Conservation (phyloP, 2,888 invertebrate species). For the Cryptosula pallasiana region DNA sequence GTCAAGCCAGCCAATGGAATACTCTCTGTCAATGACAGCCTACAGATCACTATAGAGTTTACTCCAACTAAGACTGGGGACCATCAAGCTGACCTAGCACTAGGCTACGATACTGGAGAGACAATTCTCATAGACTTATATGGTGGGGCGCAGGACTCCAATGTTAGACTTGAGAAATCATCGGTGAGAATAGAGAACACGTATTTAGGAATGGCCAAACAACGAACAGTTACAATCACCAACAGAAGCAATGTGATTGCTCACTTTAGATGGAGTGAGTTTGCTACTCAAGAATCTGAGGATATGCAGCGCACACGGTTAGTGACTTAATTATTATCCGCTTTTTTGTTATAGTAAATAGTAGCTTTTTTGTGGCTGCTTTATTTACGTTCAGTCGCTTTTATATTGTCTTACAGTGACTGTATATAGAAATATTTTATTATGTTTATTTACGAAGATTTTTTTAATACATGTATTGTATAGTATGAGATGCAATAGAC, state of each 20-base stretch:
- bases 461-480: too few relatives aligned
- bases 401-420: too few relatives aligned
- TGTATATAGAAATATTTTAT: too few relatives aligned
- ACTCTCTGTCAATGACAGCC: constrained; percentile 45
- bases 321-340: constrained; percentile 25
- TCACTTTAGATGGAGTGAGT: constrained; percentile 51
- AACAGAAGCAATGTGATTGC: constrained; percentile 51
- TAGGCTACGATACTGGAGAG: constrained; percentile 53
- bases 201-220: constrained; percentile 52
- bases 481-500: too few relatives aligned
- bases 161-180: constrained; percentile 51
- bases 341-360: too few relatives aligned
- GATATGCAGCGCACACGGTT: constrained; percentile 45
- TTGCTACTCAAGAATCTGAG: constrained; percentile 50
- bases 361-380: too few relatives aligned
- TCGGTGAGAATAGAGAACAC: constrained; percentile 51
- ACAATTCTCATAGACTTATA: constrained; percentile 45
- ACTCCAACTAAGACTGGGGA: constrained; percentile 45
- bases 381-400: too few relatives aligned
- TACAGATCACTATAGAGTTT: constrained; percentile 51
- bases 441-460: too few relatives aligned
- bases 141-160: constrained; percentile 50
- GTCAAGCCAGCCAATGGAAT: constrained; percentile 48
- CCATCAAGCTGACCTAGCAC: constrained; percentile 39
- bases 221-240: constrained; percentile 46